Evolutionary conservation across 2,888 invertebrate species (phyloP).

Genomic region (Tetragnatha montana): DNA sequence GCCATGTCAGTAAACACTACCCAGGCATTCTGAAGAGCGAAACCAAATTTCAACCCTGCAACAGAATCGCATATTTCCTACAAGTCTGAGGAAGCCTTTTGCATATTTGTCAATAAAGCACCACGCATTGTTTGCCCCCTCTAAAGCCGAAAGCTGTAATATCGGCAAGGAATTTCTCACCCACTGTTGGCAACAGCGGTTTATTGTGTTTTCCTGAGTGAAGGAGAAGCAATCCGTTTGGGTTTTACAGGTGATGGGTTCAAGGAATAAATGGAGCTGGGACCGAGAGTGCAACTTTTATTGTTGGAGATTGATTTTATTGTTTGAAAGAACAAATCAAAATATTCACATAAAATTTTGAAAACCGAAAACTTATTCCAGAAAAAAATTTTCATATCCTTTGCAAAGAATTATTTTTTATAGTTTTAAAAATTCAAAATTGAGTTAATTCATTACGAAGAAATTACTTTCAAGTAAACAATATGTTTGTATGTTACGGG

Average conservation of each 20-base stretch:
- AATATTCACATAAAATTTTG: too few relatives aligned
- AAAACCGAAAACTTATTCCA: too few relatives aligned
- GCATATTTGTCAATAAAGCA: constrained; percentile 28
- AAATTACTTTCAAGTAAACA: too few relatives aligned
- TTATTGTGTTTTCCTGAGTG: not conserved
- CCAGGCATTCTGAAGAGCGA: not conserved
- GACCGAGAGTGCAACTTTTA: too few relatives aligned
- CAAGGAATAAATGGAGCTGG: not conserved
- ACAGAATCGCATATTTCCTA: constrained; percentile 13
- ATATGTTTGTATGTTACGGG: too few relatives aligned
- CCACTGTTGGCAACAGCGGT: constrained; percentile 1
- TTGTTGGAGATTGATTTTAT: too few relatives aligned
- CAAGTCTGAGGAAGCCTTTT: not conserved
- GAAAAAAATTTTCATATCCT: too few relatives aligned
- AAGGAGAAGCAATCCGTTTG: not conserved
- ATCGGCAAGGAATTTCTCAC: constrained; percentile 12
- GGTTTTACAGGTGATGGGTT: not conserved
- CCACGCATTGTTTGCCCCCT: constrained; percentile 1
- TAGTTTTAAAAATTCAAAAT: too few relatives aligned
- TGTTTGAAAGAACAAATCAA: too few relatives aligned
- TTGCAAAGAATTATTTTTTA: too few relatives aligned
- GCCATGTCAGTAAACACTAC: not conserved
- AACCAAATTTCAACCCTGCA: constrained; percentile 5
- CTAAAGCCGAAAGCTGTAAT: not conserved
- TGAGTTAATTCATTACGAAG: too few relatives aligned